A percentile compares a stretch with the other conserved stretches of the same genome.
phyloP scores from a whole-genome alignment of 2,113 vertebrate genomes.

The Sebastes schlegelii region DNA sequence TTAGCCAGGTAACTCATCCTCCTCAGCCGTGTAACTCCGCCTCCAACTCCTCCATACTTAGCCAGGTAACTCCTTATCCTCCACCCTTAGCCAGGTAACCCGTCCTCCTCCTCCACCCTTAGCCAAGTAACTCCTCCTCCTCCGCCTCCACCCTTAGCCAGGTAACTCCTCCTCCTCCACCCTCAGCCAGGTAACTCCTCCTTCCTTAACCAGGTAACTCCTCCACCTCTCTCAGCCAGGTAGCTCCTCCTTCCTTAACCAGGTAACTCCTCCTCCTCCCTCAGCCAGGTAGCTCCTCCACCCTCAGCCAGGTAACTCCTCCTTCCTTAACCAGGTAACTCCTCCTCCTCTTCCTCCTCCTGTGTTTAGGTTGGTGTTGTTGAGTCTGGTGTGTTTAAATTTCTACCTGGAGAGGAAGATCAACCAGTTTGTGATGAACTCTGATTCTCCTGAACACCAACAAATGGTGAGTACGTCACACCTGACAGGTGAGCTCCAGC shows the following conservation, averaged over 20 bases:
- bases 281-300: slow-evolving; percentile 80
- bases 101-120: not conserved
- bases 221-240: slow-evolving; percentile 82
- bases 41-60: not conserved
- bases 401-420: slow-evolving; percentile 84
- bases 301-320: slow-evolving; percentile 28
- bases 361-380: slow-evolving; percentile 76
- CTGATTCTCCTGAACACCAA: slow-evolving; percentile 72
- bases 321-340: not conserved
- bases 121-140: too few species aligned
- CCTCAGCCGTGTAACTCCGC: not conserved
- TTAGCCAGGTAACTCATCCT: not conserved
- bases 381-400: slow-evolving; percentile 81
- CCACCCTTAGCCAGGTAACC: slow-evolving; percentile 21
- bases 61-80: slow-evolving; percentile 81
- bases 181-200: not conserved
- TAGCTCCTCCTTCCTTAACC: slow-evolving; percentile 80
- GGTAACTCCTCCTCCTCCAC: not conserved
- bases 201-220: not conserved
- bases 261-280: slow-evolving; percentile 69
- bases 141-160: not conserved
- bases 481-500: not conserved
- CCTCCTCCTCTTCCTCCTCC: too few species aligned
- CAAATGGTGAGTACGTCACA: slow-evolving; percentile 76
- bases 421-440: slow-evolving; percentile 75